Evolutionary conservation across 2,113 vertebrate genomes (phyloP), one percentile per base, ranked within the genome.

Genomic region (Hydrolagus affinis): DNA sequence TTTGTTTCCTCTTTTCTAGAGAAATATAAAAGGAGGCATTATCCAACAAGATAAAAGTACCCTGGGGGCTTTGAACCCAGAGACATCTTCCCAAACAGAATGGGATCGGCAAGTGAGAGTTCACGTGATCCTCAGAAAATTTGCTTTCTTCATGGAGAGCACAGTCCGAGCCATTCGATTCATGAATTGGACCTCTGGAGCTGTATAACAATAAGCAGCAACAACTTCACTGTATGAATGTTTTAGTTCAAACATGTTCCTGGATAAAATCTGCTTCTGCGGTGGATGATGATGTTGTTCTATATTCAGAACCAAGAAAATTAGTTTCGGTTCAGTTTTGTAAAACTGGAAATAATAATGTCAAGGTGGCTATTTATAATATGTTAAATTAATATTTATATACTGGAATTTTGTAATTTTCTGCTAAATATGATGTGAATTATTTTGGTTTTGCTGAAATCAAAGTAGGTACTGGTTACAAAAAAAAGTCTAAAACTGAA

Each of bases 131-230:
- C 78, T 83, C 66, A 66, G 17, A 83, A 83, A 83, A 60, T 32
- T 83, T 83, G 25, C 25, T 66, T 62, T 83, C 60, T 83, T 66
- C 17, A 83, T 83, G 78, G 78, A 83, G 62, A 83, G 28, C 19
- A 83, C 78, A 19, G 17, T 83, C 66, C 78, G 78, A 83, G 78
- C 62, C 28, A 66, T 83, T 83, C 78, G 78, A 68, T 83, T 30
- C 60, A 83, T 83, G 28, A 83, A 83, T 19, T 83, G 1, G 30
- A 28, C 11, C 23, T 60, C 62, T 19, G 66, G n/a, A 83, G 8
- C 15, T 83, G 78, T 66, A 30, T 19, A 14, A 30, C 66, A 66
- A 83, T 83, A 17, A 83, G n/a, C 60, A 83, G 78, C 78, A 83
- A 32, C 28, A 21, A 28, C 8, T 32, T 21, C 25, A 83, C 11